A percentile compares a stretch with the other conserved stretches of the same genome.
These are phyloP conservation scores for Molossus molossus DNA, from an alignment of 2,797 vertebrate genomes.

Conservation along the genomic window DNA sequence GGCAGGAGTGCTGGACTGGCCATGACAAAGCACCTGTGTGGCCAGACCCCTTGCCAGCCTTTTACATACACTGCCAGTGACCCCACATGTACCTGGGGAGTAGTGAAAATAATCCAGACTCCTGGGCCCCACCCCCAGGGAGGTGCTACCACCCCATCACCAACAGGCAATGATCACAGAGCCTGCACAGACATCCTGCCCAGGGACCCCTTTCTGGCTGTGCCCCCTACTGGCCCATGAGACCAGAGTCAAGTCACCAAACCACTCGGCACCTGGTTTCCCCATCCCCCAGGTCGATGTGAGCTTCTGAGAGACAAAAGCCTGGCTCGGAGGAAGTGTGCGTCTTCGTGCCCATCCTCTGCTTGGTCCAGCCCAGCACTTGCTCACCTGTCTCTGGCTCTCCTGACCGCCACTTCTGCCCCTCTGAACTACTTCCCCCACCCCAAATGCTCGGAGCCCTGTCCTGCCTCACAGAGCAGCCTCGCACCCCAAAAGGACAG, in stretches of 20 bases:
- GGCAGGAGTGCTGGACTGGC: not conserved
- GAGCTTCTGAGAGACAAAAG: not conserved
- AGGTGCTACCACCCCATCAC: not conserved
- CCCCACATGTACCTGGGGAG: not conserved
- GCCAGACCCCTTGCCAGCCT: not conserved
- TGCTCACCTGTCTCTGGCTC: not conserved
- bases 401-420: not conserved
- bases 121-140: not conserved
- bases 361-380: not conserved
- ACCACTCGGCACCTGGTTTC: not conserved
- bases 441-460: not conserved
- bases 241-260: not conserved
- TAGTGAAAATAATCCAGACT: not conserved
- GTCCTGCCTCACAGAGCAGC: not conserved
- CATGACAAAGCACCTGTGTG: no score
- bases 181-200: not conserved
- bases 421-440: not conserved
- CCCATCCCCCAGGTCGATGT: not conserved
- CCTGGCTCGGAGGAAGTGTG: not conserved
- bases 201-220: not conserved
- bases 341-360: not conserved
- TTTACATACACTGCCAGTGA: not conserved
- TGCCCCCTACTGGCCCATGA: not conserved
- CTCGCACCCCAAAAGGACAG: not conserved
- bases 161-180: not conserved